Percentiles rank a stretch among this genome's conserved stretches.
phyloP scores from a whole-genome alignment of 2,113 vertebrate genomes.

The Erythrolamprus reginae region DNA sequence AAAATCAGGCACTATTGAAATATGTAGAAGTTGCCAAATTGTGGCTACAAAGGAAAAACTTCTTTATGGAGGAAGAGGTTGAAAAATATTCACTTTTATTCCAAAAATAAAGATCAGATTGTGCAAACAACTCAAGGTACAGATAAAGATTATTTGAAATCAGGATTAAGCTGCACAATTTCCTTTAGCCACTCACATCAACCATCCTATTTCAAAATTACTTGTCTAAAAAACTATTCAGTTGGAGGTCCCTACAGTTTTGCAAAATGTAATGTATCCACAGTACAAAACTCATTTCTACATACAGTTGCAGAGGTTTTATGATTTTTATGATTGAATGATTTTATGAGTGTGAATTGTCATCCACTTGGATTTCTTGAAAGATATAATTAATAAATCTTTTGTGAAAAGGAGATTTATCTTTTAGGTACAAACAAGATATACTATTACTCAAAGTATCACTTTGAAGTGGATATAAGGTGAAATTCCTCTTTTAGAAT shows the following conservation, averaged over 20 bases:
- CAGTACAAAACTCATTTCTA: conserved; percentile 31
- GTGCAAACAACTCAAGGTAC: background rate
- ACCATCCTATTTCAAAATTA: background rate
- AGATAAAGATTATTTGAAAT: conserved; percentile 21
- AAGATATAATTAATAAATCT: conserved; percentile 38
- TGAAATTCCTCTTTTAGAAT: conserved; percentile 42
- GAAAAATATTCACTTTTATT: conserved; percentile 38
- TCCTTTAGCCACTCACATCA: background rate
- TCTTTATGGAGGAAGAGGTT: background rate
- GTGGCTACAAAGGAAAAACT: conserved; percentile 16
- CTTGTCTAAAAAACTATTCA: background rate
- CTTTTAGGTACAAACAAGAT: conserved; percentile 24
- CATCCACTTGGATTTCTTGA: conserved; percentile 32
- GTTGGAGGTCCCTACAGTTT: conserved; percentile 15
- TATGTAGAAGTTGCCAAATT: conserved; percentile 47
- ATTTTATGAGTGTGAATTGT: conserved; percentile 20
- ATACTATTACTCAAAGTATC: background rate
- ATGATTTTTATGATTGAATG: no score
- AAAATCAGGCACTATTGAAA: conserved; percentile 67
- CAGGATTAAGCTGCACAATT: conserved; percentile 20
- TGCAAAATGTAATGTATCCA: background rate
- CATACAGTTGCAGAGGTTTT: background rate
- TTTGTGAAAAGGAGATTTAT: conserved; percentile 35
- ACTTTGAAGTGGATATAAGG: conserved; percentile 36
- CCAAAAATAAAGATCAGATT: conserved; percentile 13